phyloP scores from a whole-genome alignment of 1,140 invertebrate genomes.

The Papilio helenus region DNA sequence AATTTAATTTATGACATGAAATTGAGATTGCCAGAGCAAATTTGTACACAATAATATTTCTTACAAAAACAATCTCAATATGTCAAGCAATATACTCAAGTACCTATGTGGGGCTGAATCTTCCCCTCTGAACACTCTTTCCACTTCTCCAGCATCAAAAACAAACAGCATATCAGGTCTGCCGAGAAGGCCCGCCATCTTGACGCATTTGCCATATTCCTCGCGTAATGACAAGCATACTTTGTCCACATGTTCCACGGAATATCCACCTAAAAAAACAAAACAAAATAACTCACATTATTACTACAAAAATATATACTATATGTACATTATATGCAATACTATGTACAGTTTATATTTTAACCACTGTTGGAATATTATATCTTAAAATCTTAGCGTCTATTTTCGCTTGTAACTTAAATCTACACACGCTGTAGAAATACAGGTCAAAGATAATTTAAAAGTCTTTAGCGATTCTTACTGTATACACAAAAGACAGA shows the following conservation, averaged over 20 bases:
- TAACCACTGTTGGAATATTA: too few relatives aligned
- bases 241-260: slow-evolving; percentile 89
- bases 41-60: neutral
- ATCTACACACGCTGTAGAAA: neutral
- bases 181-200: slow-evolving; percentile 88
- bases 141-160: slow-evolving; percentile 90
- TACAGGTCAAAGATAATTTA: neutral
- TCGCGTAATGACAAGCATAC: slow-evolving; percentile 86
- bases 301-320: too few relatives aligned
- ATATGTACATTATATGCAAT: too few relatives aligned
- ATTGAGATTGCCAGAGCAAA: neutral
- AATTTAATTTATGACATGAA: too few relatives aligned
- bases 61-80: neutral
- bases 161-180: slow-evolving; percentile 91
- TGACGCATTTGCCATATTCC: slow-evolving; percentile 90
- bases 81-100: neutral
- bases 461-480: neutral
- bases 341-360: too few relatives aligned
- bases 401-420: too few relatives aligned
- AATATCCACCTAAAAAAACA: slow-evolving; percentile 85
- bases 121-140: slow-evolving; percentile 89
- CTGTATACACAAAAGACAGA: neutral
- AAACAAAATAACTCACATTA: neutral
- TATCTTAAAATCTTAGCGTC: too few relatives aligned
- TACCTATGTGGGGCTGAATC: slow-evolving; percentile 87